Evolutionary conservation across 1,140 invertebrate species (phyloP).

Genomic region (Andrena cerasifolii): DNA sequence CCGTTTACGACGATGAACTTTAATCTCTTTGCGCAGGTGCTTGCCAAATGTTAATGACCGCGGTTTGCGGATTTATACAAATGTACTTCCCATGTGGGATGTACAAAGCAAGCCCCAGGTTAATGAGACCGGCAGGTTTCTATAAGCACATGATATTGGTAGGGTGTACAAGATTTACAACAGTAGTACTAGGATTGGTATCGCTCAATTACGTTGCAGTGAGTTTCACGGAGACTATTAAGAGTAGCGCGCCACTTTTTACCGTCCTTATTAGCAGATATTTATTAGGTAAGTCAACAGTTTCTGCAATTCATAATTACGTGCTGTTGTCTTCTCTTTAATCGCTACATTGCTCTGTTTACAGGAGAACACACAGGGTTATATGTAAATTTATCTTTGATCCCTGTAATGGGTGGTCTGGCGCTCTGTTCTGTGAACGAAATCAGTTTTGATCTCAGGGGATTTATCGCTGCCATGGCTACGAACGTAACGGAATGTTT

Average conservation of each 20-base stretch:
- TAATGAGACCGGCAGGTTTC: slow-evolving; percentile 87
- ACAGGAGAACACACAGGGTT: slow-evolving; percentile 88
- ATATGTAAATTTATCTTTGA: slow-evolving; percentile 90
- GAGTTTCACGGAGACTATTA: slow-evolving; percentile 94
- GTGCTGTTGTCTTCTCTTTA: not conserved
- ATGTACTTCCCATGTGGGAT: slow-evolving; percentile 90
- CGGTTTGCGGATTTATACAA: slow-evolving; percentile 89
- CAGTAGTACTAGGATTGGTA: slow-evolving; percentile 89
- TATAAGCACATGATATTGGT: slow-evolving; percentile 90
- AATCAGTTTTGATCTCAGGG: slow-evolving; percentile 90
- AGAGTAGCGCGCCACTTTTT: slow-evolving; percentile 93
- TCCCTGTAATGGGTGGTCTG: slow-evolving; percentile 93
- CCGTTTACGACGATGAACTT: slow-evolving; percentile 12
- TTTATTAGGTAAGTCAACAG: slow-evolving; percentile 84
- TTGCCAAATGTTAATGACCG: slow-evolving; percentile 91
- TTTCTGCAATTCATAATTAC: not conserved
- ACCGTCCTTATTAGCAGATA: slow-evolving; percentile 91
- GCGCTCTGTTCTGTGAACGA: slow-evolving; percentile 93
- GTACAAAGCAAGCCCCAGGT: slow-evolving; percentile 85
- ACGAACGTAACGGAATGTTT: slow-evolving; percentile 94
- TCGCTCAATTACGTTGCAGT: slow-evolving; percentile 93
- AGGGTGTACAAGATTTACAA: slow-evolving; percentile 90
- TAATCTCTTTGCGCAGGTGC: slow-evolving; percentile 80
- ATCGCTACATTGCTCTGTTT: slow-evolving; percentile 66
- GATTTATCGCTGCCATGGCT: slow-evolving; percentile 90